Evolutionary conservation across 92 coral and sea anemone genomes (phyloP).

Genomic region (Virgularia gustaviana): DNA sequence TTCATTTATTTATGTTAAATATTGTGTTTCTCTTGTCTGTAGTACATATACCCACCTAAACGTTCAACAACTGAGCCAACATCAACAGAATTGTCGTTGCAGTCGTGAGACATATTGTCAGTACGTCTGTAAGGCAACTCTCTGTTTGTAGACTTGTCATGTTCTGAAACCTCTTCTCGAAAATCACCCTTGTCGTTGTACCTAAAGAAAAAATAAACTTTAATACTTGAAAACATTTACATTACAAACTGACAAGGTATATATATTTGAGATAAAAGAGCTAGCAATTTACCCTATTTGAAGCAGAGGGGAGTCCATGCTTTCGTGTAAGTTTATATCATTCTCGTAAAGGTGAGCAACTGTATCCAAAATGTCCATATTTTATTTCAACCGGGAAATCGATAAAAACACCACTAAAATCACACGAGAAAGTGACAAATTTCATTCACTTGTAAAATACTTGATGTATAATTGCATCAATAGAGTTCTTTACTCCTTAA

Average conservation of each 20-base stretch:
- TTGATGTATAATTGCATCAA: background rate
- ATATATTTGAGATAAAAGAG: background rate
- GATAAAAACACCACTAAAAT: background rate
- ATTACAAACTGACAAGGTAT: no score
- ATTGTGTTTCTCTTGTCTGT: background rate
- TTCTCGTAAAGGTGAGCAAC: constrained; percentile 25
- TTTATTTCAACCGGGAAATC: background rate
- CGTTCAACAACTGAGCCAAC: constrained; percentile 22
- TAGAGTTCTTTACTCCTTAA: background rate
- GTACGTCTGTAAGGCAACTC: background rate
- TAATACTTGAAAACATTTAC: background rate
- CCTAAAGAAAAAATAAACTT: background rate
- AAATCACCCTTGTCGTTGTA: constrained; percentile 13
- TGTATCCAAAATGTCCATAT: constrained; percentile 26
- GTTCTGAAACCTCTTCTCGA: constrained; percentile 2
- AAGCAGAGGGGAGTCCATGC: background rate
- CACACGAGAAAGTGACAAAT: no score
- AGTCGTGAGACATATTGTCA: background rate
- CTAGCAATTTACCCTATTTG: constrained; percentile 25
- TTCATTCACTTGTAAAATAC: background rate
- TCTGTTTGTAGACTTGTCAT: background rate
- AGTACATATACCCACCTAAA: background rate
- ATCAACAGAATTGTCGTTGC: constrained; percentile 14
- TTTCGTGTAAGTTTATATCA: background rate
- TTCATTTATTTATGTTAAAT: background rate